These are phyloP conservation scores for Synergus japonicus DNA, from an alignment of 2,888 invertebrate species.

Conservation along the genomic window DNA sequence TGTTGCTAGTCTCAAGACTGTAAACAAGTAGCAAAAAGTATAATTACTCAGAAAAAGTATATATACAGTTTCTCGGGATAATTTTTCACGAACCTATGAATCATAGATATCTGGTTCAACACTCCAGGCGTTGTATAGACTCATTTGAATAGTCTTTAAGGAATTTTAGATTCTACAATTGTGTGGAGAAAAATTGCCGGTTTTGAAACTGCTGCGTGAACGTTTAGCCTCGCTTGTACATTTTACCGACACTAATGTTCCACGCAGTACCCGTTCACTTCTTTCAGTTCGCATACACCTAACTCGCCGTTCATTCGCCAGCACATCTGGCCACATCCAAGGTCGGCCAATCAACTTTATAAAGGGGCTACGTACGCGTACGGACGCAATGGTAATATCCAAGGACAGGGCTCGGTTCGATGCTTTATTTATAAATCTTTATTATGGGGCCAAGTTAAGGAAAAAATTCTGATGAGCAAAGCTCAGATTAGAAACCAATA, in stretches of 20 bases:
- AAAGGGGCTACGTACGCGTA: conserved; percentile 47
- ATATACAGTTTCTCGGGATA: too few relatives aligned
- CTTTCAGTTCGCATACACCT: conserved; percentile 40
- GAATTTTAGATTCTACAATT: conserved; percentile 4
- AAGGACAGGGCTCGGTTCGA: conserved; percentile 56
- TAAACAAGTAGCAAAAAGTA: too few relatives aligned
- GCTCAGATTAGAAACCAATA: not conserved
- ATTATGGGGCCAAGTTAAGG: conserved; percentile 50
- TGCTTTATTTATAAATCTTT: conserved; percentile 65
- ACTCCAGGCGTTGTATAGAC: not conserved
- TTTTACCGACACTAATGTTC: conserved; percentile 31
- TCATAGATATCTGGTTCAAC: not conserved
- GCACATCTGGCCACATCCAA: conserved; percentile 73
- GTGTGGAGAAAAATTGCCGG: conserved; percentile 16
- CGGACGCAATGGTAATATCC: conserved; percentile 58
- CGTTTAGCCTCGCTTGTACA: conserved; percentile 32
- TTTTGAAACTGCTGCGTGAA: conserved; percentile 32
- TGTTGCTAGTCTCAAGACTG: too few relatives aligned
- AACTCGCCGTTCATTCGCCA: conserved; percentile 47
- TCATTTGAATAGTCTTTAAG: not conserved
- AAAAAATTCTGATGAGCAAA: not conserved
- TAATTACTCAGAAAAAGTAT: too few relatives aligned
- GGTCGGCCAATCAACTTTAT: conserved; percentile 74
- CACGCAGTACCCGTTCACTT: conserved; percentile 22
- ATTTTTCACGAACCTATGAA: too few relatives aligned